Evolutionary conservation across 2,888 invertebrate species (phyloP).

Genomic region (Xestia sexstrigata): DNA sequence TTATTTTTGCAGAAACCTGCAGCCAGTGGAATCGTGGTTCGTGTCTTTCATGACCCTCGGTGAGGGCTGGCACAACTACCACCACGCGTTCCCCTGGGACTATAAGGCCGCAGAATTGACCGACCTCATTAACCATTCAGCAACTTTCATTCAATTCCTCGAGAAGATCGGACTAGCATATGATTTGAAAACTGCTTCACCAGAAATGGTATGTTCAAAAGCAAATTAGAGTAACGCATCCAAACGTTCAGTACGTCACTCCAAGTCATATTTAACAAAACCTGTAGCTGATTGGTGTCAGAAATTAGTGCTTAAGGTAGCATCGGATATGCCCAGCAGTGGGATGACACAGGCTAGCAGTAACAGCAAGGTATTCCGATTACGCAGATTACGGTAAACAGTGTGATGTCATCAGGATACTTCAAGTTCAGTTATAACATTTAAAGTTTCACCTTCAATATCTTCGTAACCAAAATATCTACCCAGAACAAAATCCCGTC

Average conservation of each 20-base stretch:
- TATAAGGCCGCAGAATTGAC: slow-evolving; percentile 97
- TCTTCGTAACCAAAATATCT: too few species aligned
- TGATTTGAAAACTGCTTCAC: slow-evolving; percentile 90
- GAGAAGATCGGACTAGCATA: slow-evolving; percentile 91
- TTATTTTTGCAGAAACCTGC: slow-evolving; percentile 91
- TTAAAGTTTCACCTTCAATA: background rate
- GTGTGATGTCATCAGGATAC: too few species aligned
- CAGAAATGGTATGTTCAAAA: slow-evolving; percentile 77
- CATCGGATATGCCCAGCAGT: too few species aligned
- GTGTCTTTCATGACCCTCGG: slow-evolving; percentile 94
- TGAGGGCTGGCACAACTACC: slow-evolving; percentile 98
- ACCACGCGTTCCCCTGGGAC: slow-evolving; percentile 98
- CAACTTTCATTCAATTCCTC: slow-evolving; percentile 91
- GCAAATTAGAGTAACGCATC: background rate
- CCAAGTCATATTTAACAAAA: background rate
- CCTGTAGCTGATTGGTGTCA: background rate
- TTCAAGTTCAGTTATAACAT: too few species aligned
- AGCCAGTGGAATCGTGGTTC: slow-evolving; percentile 94
- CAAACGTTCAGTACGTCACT: background rate
- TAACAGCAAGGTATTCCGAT: too few species aligned
- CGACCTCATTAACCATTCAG: slow-evolving; percentile 91
- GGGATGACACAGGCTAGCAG: too few species aligned
- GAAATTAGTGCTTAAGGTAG: background rate
- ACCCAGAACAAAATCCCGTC: background rate
- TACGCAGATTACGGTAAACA: too few species aligned